These are phyloP conservation scores for Sitta carolinensis DNA, from an alignment of 2,797 vertebrate genomes.

Conservation along the genomic window DNA sequence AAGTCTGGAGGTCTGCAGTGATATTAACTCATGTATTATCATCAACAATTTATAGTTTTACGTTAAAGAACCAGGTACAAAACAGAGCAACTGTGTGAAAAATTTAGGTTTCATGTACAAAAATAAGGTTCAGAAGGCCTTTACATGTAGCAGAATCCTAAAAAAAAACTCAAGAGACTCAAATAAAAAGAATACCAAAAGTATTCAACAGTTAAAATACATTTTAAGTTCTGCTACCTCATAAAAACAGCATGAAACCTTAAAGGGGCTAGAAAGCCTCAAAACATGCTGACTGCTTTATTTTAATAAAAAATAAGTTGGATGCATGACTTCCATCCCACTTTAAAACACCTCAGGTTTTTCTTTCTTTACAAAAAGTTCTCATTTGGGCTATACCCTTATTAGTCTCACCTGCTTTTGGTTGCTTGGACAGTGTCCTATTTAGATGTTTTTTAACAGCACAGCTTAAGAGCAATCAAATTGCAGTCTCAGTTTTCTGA, in stretches of 20 bases:
- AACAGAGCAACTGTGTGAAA: neutral
- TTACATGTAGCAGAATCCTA: neutral
- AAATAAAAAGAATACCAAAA: neutral
- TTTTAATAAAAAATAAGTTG: neutral
- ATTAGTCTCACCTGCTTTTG: neutral
- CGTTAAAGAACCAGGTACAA: neutral
- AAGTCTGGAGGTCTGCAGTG: neutral
- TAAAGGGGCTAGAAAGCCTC: neutral
- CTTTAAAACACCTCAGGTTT: neutral
- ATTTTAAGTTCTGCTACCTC: neutral
- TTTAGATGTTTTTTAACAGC: neutral
- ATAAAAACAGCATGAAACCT: neutral
- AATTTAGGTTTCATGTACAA: neutral
- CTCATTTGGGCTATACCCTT: neutral
- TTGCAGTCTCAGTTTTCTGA: neutral
- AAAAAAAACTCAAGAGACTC: neutral
- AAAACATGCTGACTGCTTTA: neutral
- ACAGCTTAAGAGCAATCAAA: neutral
- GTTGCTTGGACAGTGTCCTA: neutral
- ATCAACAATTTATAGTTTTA: neutral
- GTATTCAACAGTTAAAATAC: neutral
- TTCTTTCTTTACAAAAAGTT: neutral
- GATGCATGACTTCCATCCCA: neutral
- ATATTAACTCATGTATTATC: neutral
- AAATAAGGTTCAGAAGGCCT: neutral